phyloP scores from a whole-genome alignment of 2,797 vertebrate species.

The Argentina silus region DNA sequence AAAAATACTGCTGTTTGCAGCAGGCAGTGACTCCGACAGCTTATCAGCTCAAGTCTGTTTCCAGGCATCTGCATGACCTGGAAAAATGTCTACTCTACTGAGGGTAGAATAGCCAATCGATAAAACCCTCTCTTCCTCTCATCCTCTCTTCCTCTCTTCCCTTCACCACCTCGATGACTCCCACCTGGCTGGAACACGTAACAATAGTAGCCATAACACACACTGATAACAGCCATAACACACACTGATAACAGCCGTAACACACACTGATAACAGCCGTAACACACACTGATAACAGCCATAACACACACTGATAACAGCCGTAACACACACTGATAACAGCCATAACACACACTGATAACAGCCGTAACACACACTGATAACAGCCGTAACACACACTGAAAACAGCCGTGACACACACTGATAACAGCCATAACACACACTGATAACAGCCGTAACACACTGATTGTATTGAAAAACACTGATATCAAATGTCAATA shows the following conservation, averaged over 20 bases:
- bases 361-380: not conserved
- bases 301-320: too few relatives aligned
- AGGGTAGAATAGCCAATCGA: conserved; percentile 26
- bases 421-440: too few relatives aligned
- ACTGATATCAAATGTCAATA: too few relatives aligned
- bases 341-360: too few relatives aligned
- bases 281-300: too few relatives aligned
- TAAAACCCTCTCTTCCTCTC: conserved; percentile 25
- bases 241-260: too few relatives aligned
- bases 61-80: conserved; percentile 34
- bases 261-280: too few relatives aligned
- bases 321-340: too few relatives aligned
- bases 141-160: conserved; percentile 19
- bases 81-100: conserved; percentile 15
- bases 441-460: too few relatives aligned
- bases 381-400: not conserved
- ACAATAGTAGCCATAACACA: not conserved
- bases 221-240: not conserved
- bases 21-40: not conserved
- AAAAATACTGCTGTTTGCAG: not conserved
- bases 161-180: conserved; percentile 4
- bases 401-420: too few relatives aligned
- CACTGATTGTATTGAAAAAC: too few relatives aligned
- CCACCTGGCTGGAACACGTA: conserved; percentile 7
- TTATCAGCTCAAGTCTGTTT: conserved; percentile 28